These are phyloP conservation scores for Lepidostoma basale DNA, from an alignment of 1,140 invertebrate genomes.

Conservation along the genomic window DNA sequence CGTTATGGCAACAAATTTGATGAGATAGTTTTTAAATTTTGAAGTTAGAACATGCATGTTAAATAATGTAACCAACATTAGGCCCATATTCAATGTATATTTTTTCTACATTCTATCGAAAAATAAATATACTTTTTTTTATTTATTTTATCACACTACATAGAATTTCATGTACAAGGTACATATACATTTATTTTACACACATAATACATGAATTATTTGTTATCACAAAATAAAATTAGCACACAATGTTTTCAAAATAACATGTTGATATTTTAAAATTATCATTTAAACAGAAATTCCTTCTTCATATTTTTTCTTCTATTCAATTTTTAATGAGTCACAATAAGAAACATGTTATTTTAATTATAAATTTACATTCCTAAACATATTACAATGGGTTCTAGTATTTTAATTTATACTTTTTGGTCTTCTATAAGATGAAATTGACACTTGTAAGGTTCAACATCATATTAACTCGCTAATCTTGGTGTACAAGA, in stretches of 20 bases:
- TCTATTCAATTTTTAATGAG: not conserved
- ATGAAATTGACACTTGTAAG: conserved; percentile 47
- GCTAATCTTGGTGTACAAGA: conserved; percentile 29
- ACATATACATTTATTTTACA: not conserved
- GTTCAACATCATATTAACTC: conserved; percentile 43
- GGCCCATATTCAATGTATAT: not conserved
- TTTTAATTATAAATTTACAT: not conserved
- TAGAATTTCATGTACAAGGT: not conserved
- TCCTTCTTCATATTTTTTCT: not conserved
- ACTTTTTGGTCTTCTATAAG: conserved; percentile 45
- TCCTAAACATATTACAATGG: not conserved
- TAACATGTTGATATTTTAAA: conserved; percentile 7
- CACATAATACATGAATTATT: not conserved
- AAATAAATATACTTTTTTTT: conserved; percentile 19
- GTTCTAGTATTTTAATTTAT: not conserved
- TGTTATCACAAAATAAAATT: conserved; percentile 23
- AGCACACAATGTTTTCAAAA: conserved; percentile 3
- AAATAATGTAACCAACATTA: not conserved
- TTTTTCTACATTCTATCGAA: conserved; percentile 1
- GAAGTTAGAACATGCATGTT: too few relatives aligned
- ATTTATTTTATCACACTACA: conserved; percentile 18
- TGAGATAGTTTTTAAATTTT: too few relatives aligned
- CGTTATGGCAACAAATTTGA: too few relatives aligned
- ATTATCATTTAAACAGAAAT: not conserved
- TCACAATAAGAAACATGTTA: not conserved